Evolutionary conservation across 2,797 vertebrate species (phyloP).

Genomic region (Dryobates pubescens): DNA sequence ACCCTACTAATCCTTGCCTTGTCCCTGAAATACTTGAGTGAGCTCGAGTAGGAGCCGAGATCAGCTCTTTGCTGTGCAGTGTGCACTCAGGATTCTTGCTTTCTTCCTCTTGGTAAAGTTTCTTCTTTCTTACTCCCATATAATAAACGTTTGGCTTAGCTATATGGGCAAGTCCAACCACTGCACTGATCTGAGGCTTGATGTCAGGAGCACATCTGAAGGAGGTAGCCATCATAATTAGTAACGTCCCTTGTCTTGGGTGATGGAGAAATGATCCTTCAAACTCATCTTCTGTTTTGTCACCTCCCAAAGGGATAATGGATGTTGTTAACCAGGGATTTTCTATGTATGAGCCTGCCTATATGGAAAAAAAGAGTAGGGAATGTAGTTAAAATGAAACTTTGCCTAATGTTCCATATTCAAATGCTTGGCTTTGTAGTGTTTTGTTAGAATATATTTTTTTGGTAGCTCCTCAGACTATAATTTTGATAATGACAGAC

Average conservation of each 20-base stretch:
- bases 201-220: neutral
- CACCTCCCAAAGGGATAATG: neutral
- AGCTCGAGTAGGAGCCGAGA: neutral
- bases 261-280: neutral
- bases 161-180: rapidly evolving
- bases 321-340: neutral
- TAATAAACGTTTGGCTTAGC: neutral
- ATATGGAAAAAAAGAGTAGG: neutral
- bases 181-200: rapidly evolving
- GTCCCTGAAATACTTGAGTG: neutral
- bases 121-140: rapidly evolving
- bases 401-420: neutral
- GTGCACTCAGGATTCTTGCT: neutral
- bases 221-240: rapidly evolving
- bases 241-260: neutral
- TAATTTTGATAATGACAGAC: neutral
- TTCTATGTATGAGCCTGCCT: rapidly evolving
- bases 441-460: neutral
- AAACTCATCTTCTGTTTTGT: neutral
- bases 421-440: neutral
- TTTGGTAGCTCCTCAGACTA: neutral
- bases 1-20: neutral
- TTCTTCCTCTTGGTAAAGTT: neutral
- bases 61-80: rapidly evolving
- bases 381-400: neutral